Evolutionary conservation across 2,888 invertebrate species (phyloP).

Genomic region (Dryobotodes eremita): DNA sequence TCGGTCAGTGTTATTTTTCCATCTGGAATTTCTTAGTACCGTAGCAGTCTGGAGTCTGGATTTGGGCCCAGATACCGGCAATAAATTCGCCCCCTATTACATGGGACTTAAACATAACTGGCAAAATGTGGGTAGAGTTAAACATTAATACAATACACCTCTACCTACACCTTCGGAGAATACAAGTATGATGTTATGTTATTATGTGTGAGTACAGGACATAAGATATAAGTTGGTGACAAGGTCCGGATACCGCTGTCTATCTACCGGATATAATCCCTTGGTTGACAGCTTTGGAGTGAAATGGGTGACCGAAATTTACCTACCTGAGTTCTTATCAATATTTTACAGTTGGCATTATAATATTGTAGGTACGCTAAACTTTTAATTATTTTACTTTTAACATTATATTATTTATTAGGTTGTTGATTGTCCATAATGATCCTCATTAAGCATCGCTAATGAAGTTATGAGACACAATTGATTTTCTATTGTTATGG

Average conservation of each 20-base stretch:
- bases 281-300: slow-evolving; percentile 29
- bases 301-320: slow-evolving; percentile 36
- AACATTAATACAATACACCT: neutral
- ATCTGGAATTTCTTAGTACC: too few species aligned
- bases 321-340: neutral
- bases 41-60: too few species aligned
- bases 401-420: too few species aligned
- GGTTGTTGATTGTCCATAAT: too few species aligned
- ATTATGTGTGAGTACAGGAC: neutral
- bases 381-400: too few species aligned
- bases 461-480: too few species aligned
- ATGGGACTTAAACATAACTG: too few species aligned
- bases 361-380: neutral
- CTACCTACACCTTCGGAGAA: accelerated
- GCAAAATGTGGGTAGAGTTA: neutral
- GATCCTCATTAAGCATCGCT: too few species aligned
- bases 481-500: too few species aligned
- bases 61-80: too few species aligned
- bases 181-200: neutral
- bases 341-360: neutral
- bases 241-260: slow-evolving; percentile 40
- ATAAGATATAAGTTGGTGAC: slow-evolving; percentile 30
- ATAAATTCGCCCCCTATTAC: too few species aligned
- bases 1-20: too few species aligned
- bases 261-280: slow-evolving; percentile 40